Conservation (phyloP, 2,797 vertebrate genomes). For the Halcyon badia region DNA sequence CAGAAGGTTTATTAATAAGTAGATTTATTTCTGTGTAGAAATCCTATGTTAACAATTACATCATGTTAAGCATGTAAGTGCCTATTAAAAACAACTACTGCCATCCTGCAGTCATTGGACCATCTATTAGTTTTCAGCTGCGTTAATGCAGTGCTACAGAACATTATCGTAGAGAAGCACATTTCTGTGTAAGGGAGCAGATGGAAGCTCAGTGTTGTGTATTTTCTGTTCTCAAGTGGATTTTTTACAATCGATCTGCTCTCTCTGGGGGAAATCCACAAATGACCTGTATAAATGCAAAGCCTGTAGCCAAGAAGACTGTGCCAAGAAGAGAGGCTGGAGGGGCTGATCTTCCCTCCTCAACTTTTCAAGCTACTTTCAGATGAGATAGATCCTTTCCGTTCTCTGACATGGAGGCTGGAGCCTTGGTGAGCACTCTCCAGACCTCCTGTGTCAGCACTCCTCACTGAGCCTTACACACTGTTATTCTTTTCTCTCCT, state of each 20-base stretch:
- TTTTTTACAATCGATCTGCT: not conserved
- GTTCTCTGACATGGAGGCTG: rapidly evolving
- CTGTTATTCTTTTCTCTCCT: not conserved
- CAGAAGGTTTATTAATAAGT: not conserved
- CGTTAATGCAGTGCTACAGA: not conserved
- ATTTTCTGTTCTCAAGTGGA: not conserved
- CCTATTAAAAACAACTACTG: not conserved
- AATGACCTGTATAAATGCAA: not conserved
- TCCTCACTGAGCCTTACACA: not conserved
- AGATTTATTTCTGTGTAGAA: not conserved
- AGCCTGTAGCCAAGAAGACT: not conserved
- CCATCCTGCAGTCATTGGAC: not conserved
- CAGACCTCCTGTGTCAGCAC: not conserved
- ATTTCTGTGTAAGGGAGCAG: not conserved
- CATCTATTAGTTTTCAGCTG: constrained; percentile 5
- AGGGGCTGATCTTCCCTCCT: not conserved
- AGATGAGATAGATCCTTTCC: not conserved
- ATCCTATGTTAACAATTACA: not conserved
- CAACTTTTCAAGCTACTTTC: not conserved
- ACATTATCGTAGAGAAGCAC: not conserved
- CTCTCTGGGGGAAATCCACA: not conserved
- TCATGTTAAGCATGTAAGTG: not conserved
- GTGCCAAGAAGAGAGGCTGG: not conserved
- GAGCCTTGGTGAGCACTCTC: not conserved
- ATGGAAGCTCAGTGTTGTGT: not conserved